Conservation (phyloP, 2,113 vertebrate species). For the Piprites chloris region DNA sequence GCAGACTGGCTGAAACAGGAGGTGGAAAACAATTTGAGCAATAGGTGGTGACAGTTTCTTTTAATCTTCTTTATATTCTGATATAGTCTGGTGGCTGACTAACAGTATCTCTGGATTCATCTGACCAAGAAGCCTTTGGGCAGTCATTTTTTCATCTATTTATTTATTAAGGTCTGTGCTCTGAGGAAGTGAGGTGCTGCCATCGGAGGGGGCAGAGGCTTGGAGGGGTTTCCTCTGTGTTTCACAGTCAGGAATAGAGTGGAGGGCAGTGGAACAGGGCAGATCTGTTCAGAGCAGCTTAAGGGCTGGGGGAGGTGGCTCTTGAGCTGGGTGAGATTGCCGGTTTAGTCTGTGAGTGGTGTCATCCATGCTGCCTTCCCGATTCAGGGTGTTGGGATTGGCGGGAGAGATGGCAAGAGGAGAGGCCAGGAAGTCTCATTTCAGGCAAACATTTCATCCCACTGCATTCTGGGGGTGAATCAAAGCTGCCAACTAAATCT, state of each 20-base stretch:
- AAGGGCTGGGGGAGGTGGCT: not conserved
- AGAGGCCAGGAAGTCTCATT: not conserved
- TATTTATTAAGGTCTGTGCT: not conserved
- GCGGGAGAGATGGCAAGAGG: not conserved
- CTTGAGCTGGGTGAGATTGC: not conserved
- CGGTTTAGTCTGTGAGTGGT: not conserved
- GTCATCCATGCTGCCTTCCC: not conserved
- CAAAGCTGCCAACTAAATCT: not conserved
- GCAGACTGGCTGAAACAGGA: not conserved
- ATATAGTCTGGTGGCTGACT: not conserved
- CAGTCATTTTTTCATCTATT: not conserved
- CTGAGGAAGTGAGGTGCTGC: not conserved
- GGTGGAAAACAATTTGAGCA: not conserved
- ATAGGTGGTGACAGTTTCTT: conserved; percentile 36
- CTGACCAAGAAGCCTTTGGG: not conserved
- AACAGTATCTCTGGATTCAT: not conserved
- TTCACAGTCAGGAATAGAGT: rapidly evolving
- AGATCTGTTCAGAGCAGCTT: not conserved
- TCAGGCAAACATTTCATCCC: not conserved
- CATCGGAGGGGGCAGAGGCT: not conserved
- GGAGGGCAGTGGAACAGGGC: rapidly evolving
- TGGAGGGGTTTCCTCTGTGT: not conserved
- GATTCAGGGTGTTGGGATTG: not conserved
- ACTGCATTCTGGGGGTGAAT: not conserved
- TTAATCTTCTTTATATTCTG: not conserved